Base-by-base conservation (phyloP, 1,140 invertebrate genomes). In the Pseudomyrmex pallidus region DNA sequence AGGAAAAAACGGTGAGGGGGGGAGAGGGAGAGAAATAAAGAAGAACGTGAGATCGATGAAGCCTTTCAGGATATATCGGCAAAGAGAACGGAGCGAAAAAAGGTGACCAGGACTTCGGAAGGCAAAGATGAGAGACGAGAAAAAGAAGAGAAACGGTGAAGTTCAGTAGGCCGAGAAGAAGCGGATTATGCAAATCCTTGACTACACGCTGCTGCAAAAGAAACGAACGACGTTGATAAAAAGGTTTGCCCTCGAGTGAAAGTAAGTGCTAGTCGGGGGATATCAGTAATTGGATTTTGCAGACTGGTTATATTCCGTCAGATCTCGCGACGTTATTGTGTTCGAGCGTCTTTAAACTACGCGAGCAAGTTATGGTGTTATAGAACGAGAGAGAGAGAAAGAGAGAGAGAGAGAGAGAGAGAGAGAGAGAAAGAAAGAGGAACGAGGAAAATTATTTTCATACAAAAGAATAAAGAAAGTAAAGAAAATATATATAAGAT, bases 181-280 rank as follows among this genome's bases (percentile, higher is more conserved):
- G 59, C 52, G 85, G 84, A 87, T 87, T 87, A 87, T 86, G 86
- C 67, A 87, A 86, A 87, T 87, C 73, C 63, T 63, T 54, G 64
- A 35, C 57, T 77, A 85, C 67, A 68, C 35, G 76, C 56, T 80
- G 68, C 70, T 52, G 20, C 7, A 2, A 46, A 77, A 48, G 63
- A 59, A 72, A 83, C 25, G 56, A 35, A 72, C 52, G n/a, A 10
- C 10, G 44, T 35, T 64, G 44, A 67, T 62, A 87, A 62, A 80
- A 73, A 74, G 70, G 70, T 82, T 61, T 62, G 20, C 54, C 22
- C 54, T 83, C 57, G 25, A 63, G 84, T 74, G 84, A 85, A 85
- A 85, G 63, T 73, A 54, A 68, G 66, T 62, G 35, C 59, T 46
- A 74, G 82, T 84, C 82, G 52, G n/a, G n/a, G 22, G 76, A 59